Percentiles rank a stretch among this genome's conserved stretches.
phyloP scores from a whole-genome alignment of 1,140 invertebrate genomes.

The Coenobita brevimanus region DNA sequence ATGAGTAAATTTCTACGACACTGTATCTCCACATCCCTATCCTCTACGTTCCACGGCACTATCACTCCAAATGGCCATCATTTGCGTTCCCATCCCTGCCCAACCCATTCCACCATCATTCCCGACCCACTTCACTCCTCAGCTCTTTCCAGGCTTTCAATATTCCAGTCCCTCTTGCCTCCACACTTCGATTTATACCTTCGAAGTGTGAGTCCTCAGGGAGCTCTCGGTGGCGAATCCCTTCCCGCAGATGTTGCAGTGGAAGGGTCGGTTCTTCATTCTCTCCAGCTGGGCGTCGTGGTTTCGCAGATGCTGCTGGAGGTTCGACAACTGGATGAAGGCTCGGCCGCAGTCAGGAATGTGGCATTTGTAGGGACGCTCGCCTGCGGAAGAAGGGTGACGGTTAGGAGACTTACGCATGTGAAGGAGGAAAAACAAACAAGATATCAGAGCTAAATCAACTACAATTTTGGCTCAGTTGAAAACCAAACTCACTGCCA shows the following conservation, averaged over 20 bases:
- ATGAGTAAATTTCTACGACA: too few species aligned
- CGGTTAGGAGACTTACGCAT: slow-evolving; percentile 12
- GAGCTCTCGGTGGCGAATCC: slow-evolving; percentile 97
- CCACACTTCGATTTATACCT: slow-evolving; percentile 79
- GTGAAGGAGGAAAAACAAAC: slow-evolving; percentile 35
- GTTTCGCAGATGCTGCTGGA: slow-evolving; percentile 96
- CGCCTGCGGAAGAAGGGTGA: slow-evolving; percentile 79
- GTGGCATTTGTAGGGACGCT: slow-evolving; percentile 97
- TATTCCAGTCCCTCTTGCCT: background rate
- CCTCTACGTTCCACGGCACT: too few species aligned
- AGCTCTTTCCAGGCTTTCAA: background rate
- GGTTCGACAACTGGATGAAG: slow-evolving; percentile 97
- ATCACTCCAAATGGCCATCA: too few species aligned
- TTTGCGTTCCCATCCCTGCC: too few species aligned
- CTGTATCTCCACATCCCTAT: too few species aligned
- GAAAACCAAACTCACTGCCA: too few species aligned
- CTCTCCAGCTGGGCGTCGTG: slow-evolving; percentile 96
- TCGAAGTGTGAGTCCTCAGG: slow-evolving; percentile 94
- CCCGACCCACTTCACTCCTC: background rate
- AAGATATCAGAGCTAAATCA: slow-evolving; percentile 9
- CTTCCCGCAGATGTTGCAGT: slow-evolving; percentile 97
- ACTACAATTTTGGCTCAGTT: too few species aligned
- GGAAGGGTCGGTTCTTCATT: slow-evolving; percentile 94
- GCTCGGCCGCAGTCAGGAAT: slow-evolving; percentile 94
- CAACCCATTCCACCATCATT: too few species aligned